Evolutionary conservation across 2,113 vertebrate genomes (phyloP).

Genomic region (Lagopus leucura): DNA sequence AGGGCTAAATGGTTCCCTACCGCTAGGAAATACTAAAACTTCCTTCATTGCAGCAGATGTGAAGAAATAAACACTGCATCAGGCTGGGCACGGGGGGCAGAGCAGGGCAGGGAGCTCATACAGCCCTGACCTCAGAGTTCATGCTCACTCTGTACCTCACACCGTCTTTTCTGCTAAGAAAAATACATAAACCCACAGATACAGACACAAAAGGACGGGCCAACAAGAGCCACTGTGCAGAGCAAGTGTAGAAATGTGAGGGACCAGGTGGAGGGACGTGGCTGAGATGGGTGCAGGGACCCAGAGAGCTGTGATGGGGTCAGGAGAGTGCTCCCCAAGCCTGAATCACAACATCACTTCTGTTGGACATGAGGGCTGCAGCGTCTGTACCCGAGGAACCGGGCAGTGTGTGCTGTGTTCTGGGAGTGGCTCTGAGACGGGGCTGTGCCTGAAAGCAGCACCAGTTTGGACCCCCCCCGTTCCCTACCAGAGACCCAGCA

Average conservation of each 20-base stretch:
- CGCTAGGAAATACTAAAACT: background rate
- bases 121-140: background rate
- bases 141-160: background rate
- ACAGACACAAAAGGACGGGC: background rate
- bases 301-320: no score
- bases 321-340: no score
- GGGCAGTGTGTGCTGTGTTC: no score
- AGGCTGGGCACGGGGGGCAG: background rate
- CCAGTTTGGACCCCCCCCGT: no score
- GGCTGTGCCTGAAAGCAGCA: no score
- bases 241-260: background rate
- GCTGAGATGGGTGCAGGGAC: background rate
- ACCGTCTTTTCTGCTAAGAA: background rate
- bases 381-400: no score
- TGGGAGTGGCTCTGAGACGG: no score
- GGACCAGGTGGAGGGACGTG: background rate
- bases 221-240: background rate
- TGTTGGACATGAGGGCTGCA: no score
- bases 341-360: background rate
- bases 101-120: rapidly evolving
- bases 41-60: background rate
- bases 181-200: background rate
- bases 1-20: background rate
- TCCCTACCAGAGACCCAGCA: no score
- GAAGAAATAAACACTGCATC: background rate